Conservation (phyloP, 2,888 invertebrate genomes). For the Theodoxus fluviatilis region DNA sequence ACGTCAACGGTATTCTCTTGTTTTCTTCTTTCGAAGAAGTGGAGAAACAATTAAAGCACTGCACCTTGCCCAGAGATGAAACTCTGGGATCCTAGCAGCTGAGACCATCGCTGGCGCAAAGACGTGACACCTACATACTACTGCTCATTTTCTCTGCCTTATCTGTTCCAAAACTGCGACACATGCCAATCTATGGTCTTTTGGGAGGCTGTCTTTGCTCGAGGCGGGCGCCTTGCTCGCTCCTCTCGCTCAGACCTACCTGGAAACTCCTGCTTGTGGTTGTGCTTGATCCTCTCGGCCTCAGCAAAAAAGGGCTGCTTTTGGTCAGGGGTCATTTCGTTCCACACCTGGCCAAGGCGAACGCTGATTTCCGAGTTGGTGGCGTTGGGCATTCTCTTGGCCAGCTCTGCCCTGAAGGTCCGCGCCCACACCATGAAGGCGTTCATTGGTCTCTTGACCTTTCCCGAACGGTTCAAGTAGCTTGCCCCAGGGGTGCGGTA, state of each 20-base stretch:
- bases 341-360: conserved; percentile 53
- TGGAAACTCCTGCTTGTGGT: conserved; percentile 52
- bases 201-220: neutral
- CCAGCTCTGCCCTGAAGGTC: conserved; percentile 45
- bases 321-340: conserved; percentile 41
- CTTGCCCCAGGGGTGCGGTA: conserved; percentile 52
- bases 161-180: neutral
- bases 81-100: too few species aligned
- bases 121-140: too few species aligned
- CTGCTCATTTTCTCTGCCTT: neutral
- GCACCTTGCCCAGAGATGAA: too few species aligned
- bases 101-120: too few species aligned
- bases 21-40: too few species aligned
- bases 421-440: conserved; percentile 61
- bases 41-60: too few species aligned
- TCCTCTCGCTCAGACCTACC: conserved; percentile 36
- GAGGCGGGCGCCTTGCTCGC: neutral
- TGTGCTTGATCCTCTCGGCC: conserved; percentile 52
- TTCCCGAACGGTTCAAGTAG: conserved; percentile 50
- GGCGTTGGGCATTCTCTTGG: conserved; percentile 45
- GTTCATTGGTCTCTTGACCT: conserved; percentile 59
- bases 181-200: too few species aligned
- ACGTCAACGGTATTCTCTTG: too few species aligned
- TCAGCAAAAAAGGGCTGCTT: conserved; percentile 53
- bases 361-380: conserved; percentile 58